Percentiles rank a stretch among this genome's conserved stretches.
Evolutionary conservation across 1,140 invertebrate species (phyloP).

Genomic region (Caenorhabditis latens): DNA sequence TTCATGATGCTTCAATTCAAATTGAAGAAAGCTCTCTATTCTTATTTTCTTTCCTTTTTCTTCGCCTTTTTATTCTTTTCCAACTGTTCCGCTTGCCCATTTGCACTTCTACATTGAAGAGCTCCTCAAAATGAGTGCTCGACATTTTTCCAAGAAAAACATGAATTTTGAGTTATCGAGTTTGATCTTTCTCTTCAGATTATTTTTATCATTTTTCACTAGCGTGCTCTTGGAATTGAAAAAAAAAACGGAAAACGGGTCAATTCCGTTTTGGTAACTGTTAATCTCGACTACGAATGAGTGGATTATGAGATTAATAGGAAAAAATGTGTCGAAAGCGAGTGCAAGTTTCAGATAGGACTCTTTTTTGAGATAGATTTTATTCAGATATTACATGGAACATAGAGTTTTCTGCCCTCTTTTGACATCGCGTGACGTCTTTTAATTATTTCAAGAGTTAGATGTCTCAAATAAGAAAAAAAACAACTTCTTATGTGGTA

Average conservation of each 20-base stretch:
- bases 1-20: conserved; percentile 40
- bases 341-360: background rate
- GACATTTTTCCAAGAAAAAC: background rate
- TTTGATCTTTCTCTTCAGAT: background rate
- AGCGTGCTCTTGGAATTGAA: too few relatives aligned
- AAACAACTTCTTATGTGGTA: background rate
- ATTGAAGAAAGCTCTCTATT: conserved; percentile 8
- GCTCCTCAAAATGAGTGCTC: background rate
- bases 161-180: background rate
- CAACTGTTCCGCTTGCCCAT: background rate
- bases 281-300: conserved; percentile 8
- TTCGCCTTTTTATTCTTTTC: background rate
- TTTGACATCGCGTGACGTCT: background rate
- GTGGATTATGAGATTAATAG: conserved; percentile 42
- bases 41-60: conserved; percentile 5
- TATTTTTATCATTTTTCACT: too few relatives aligned
- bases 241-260: conserved; percentile 10
- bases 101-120: conserved; percentile 4
- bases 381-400: background rate
- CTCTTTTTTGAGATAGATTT: background rate
- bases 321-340: conserved; percentile 1
- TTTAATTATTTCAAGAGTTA: conserved; percentile 18
- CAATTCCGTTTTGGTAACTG: conserved; percentile 14
- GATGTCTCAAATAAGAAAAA: background rate
- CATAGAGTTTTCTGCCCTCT: background rate